Evolutionary conservation across 2,797 vertebrate species (phyloP), one percentile per base, ranked within the genome.

Genomic region (Tinamus major): DNA sequence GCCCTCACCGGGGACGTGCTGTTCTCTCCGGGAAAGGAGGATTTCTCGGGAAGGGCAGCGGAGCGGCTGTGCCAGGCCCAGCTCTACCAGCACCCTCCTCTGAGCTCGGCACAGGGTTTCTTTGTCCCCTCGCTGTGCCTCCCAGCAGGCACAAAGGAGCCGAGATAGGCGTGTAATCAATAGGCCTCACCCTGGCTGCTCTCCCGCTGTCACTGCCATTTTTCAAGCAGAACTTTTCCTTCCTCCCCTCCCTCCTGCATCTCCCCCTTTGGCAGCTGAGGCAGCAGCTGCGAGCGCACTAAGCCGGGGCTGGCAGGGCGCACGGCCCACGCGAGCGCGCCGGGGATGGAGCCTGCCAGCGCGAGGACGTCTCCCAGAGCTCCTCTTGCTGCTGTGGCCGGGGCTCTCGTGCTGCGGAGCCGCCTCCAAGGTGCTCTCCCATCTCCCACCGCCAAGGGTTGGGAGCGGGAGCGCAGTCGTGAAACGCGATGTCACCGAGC

Each of bases 221-320:
- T 96, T 94, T 92, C 95, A 88, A 92, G 85, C 69, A 63, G 39
- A 92, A 75, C 83, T 95, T 94, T 53, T 79, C 83, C 85, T 86
- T 92, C 88, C 87, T 87, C 58, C 72, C 65, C 49, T 63, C 61
- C 14, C n/a, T 72, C 21, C 56, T 46, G 16, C 59, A 82, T 44
- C 62, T 2, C 35, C 80, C 76, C 71, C 72, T 49, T 37, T 53
- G 85, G 92, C 93, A 94, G 85, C 78, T 46, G 0, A 84, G 58
- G 29, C 53, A 1, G 59, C 91, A 93, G 95, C 94, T 95, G 94
- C 4, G 8, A 49, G 58, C 23, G 2, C 0, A 2, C 75, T 84
- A 71, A 93, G 89, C 65, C 12, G 2, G 79, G 61, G 37, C 74
- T 83, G 92, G 78, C 67, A 81, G 48, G 7, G 5, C 2, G 37